Evolutionary conservation across 2,113 vertebrate genomes (phyloP).

Genomic region (Rhineura floridana): DNA sequence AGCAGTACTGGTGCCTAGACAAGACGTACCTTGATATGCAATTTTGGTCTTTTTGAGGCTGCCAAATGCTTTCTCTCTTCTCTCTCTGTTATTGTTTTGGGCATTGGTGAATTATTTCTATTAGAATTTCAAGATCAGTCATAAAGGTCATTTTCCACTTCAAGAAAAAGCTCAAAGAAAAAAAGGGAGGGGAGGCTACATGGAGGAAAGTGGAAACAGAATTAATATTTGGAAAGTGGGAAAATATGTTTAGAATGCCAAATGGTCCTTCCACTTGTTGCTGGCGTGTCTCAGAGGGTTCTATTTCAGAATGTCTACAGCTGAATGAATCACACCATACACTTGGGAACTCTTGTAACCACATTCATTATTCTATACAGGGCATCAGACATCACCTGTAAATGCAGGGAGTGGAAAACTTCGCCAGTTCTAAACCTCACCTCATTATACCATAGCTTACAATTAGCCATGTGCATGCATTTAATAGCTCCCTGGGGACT

Average conservation of each 20-base stretch:
- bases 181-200: background rate
- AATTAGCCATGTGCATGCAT: background rate
- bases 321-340: constrained; percentile 32
- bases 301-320: constrained; percentile 63
- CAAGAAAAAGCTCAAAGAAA: constrained; percentile 55
- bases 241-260: constrained; percentile 73
- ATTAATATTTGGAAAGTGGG: constrained; percentile 76
- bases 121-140: constrained; percentile 74
- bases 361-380: constrained; percentile 5
- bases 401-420: constrained; percentile 18
- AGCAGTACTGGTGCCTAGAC: constrained; percentile 40
- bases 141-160: constrained; percentile 68
- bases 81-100: constrained; percentile 71
- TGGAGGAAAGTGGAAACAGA: constrained; percentile 65
- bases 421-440: background rate
- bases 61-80: constrained; percentile 58
- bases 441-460: background rate
- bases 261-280: constrained; percentile 52
- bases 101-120: constrained; percentile 61
- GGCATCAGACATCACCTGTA: constrained; percentile 59
- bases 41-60: constrained; percentile 58
- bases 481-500: background rate
- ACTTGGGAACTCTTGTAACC: constrained; percentile 52
- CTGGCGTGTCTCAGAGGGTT: constrained; percentile 54
- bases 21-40: constrained; percentile 58